Evolutionary conservation across 2,888 invertebrate species (phyloP).

Genomic region (Drosophila pegasa): DNA sequence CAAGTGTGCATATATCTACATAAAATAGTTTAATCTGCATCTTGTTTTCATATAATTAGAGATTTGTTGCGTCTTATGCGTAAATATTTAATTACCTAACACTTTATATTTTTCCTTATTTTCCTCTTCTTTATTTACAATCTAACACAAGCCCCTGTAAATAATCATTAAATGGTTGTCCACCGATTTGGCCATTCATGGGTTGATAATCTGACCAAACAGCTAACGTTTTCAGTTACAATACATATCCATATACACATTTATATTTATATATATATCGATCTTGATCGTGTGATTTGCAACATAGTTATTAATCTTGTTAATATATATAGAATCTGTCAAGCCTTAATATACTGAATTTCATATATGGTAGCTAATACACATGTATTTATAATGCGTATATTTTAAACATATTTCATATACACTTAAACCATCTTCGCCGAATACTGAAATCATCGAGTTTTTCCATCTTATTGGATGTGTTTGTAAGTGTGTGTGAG

Average conservation of each 20-base stretch:
- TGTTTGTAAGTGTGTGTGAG: constrained; percentile 30
- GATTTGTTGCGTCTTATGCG: constrained; percentile 56
- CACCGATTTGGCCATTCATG: constrained; percentile 32
- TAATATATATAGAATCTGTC: constrained; percentile 70
- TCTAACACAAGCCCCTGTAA: constrained; percentile 81
- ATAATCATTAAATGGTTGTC: constrained; percentile 66
- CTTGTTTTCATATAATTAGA: constrained; percentile 35
- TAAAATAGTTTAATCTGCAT: constrained; percentile 75
- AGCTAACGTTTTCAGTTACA: constrained; percentile 28
- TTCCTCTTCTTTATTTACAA: constrained; percentile 65
- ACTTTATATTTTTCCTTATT: constrained; percentile 28
- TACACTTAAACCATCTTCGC: constrained; percentile 61
- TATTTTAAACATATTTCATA: constrained; percentile 49
- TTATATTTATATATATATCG: constrained; percentile 22
- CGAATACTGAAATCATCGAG: constrained; percentile 82
- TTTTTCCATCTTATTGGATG: constrained; percentile 36
- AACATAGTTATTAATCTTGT: constrained; percentile 46
- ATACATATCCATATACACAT: constrained; percentile 21
- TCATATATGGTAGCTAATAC: constrained; percentile 59
- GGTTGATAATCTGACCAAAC: constrained; percentile 40
- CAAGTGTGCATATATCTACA: constrained; percentile 69
- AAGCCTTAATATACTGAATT: constrained; percentile 70
- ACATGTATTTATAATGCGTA: constrained; percentile 47
- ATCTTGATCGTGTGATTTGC: constrained; percentile 45
- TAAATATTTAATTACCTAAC: constrained; percentile 53